Evolutionary conservation across 2,797 vertebrate genomes (phyloP), one percentile per base, ranked within the genome.

Genomic region (Denticeps clupeoides): DNA sequence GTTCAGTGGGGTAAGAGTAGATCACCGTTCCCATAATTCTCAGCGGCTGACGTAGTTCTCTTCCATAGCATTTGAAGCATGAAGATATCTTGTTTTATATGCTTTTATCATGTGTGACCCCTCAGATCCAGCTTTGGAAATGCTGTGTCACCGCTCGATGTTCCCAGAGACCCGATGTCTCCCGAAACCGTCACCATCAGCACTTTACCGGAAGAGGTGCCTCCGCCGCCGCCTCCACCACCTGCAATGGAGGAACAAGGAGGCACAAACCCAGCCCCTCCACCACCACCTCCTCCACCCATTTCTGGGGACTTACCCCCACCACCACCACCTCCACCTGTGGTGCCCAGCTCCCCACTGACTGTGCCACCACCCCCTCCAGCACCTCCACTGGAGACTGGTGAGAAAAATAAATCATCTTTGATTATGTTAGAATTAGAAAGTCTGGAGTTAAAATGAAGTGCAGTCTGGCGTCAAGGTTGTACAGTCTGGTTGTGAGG

Each of bases 71-170:
- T 32, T 12, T 32, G 13, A 35, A 32, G 1, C 13, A 35, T 7
- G n/a, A 35, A 7, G 35, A 7, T 32, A 6, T 15, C 3, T 31
- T 3, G 13, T 16, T 35, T 15, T 18, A 15, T 16, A 11, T 8
- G 7, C 6, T 7, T 3, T 29, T n/a, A 3, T 27, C 9, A 11
- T 27, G 29, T 10, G 3, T n/a, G 27, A 3, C 3, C 29, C 9
- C 33, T 8, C 58, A 78, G 78, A 25, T 83, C 77, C 16, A 83
- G 78, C 32, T 82, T 82, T 45, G 79, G 82, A 16, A 82, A 70
- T 46, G 62, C 69, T 1, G 78, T 82, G 3, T 60, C 73, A 23
- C 70, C 71, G 2, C 78, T 82, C 32, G 63, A 68, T 5, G 60
- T 74, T 8, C 79, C 81, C 5, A 5, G 33, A 33, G 69, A 49